Base-by-base conservation (phyloP, 2,113 vertebrate genomes). In the Ia io region DNA sequence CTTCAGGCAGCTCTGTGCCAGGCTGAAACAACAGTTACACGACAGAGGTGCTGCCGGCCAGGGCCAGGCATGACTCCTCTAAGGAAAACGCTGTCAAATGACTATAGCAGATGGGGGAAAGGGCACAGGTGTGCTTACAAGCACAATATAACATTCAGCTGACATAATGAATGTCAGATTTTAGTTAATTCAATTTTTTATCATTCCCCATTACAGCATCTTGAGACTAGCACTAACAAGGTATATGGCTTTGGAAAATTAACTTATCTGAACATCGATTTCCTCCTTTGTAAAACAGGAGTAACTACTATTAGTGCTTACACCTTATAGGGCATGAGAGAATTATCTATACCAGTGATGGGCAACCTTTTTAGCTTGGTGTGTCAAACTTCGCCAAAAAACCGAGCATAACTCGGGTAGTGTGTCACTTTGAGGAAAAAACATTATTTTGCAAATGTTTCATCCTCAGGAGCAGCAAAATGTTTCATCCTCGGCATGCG, bases 131-230 rank as follows among this genome's bases (percentile, higher is more conserved):
- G 2, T 35, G 2, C 49, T 7, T 76, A 37, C 13, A 85, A 86
- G 70, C 32, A 70, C 61, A 35, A 3, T 18, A 22, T 73, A 51
- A 84, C 82, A 65, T 92, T 47, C 5, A 49, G 28, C 32, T 49
- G 28, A 44, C 73, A 96, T 85, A 90, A 86, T 10, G 4, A 90
- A 74, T 6, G 23, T 49, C 61, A 78, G 30, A 37, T 78, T 86
- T 79, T 63, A 77, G 23, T 51, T 94, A 74, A 17, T 30, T 35
- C 67, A 83, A 65, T 35, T 65, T 44, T 61, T 51, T 65, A n/a
- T 20, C 22, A 32, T 25, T 78, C 73, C 20, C 69, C n/a, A 35
- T 47, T 59, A 74, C 10, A 56, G 42, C 28, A 76, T 32, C 40
- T 8, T 22, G 35, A 23, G 42, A 80, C 67, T 42, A 84, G 47